phyloP scores from a whole-genome alignment of 2,888 invertebrate genomes.

The Drosophila diplacantha region DNA sequence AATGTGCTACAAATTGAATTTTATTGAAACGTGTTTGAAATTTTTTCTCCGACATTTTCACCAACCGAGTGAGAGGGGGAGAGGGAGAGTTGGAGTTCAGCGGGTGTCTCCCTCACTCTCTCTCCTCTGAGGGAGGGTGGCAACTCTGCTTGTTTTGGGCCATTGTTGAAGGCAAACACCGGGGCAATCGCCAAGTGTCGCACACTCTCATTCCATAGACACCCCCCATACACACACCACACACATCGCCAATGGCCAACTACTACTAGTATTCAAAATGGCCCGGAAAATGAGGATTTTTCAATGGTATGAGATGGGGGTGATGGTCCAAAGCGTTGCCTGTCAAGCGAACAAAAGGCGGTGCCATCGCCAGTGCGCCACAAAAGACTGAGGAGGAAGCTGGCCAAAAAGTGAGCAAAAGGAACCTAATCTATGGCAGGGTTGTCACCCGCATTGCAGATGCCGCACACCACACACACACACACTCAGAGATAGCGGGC shows the following conservation, averaged over 20 bases:
- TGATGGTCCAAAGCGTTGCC: conserved; percentile 7
- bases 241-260: conserved; percentile 46
- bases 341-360: conserved; percentile 31
- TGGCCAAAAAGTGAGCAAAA: conserved; percentile 29
- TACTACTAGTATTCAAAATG: conserved; percentile 22
- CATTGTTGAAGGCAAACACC: conserved; percentile 61
- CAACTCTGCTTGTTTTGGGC: conserved; percentile 59
- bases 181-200: conserved; percentile 53
- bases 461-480: conserved; percentile 9
- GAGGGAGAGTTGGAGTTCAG: background rate
- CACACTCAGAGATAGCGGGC: background rate
- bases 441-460: conserved; percentile 39
- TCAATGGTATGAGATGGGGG: background rate
- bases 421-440: conserved; percentile 33
- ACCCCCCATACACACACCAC: background rate
- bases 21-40: conserved; percentile 74
- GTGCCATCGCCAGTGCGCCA: conserved; percentile 24
- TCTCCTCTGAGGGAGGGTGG: conserved; percentile 27
- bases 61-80: conserved; percentile 2
- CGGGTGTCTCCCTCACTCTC: background rate
- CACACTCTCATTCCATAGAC: conserved; percentile 39
- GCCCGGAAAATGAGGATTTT: conserved; percentile 11
- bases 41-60: conserved; percentile 63
- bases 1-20: conserved; percentile 72
- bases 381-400: conserved; percentile 21